Percentiles rank a stretch among this genome's conserved stretches.
Evolutionary conservation across 2,888 invertebrate species (phyloP).

Genomic region (Idaea dimidiata): DNA sequence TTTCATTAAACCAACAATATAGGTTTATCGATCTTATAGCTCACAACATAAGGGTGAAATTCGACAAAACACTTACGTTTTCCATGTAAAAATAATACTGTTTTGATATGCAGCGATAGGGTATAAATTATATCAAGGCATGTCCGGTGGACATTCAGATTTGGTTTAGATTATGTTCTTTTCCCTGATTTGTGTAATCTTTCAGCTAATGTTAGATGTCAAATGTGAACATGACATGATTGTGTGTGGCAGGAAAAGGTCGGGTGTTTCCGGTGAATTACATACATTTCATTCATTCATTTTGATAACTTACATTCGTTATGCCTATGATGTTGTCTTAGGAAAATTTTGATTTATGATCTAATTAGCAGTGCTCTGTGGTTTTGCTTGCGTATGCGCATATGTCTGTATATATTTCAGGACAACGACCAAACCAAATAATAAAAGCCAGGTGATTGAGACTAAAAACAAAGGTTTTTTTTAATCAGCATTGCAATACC

Average conservation of each 20-base stretch:
- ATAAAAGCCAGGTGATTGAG: too few species aligned
- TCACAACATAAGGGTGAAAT: neutral
- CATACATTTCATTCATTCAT: neutral
- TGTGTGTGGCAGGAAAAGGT: slow-evolving; percentile 4
- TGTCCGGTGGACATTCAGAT: slow-evolving; percentile 71
- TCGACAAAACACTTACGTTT: neutral
- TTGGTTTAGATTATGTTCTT: slow-evolving; percentile 57
- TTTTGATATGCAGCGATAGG: slow-evolving; percentile 24
- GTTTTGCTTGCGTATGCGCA: too few species aligned
- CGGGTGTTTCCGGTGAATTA: neutral
- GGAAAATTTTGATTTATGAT: slow-evolving; percentile 36
- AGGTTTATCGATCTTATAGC: neutral
- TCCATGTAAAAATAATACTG: slow-evolving; percentile 32
- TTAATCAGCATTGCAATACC: too few species aligned
- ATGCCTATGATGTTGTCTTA: slow-evolving; percentile 39
- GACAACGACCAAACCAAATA: too few species aligned
- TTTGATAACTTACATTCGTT: neutral
- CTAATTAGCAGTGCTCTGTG: too few species aligned
- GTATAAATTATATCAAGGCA: slow-evolving; percentile 72
- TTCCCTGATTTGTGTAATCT: slow-evolving; percentile 20
- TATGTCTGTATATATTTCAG: too few species aligned
- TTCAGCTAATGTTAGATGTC: slow-evolving; percentile 38
- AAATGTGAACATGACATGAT: slow-evolving; percentile 23
- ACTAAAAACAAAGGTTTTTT: too few species aligned
- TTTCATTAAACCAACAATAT: neutral